Evolutionary conservation across 2,888 invertebrate genomes (phyloP), one percentile per base, ranked within the genome.

Genomic region (Folsomia candida): DNA sequence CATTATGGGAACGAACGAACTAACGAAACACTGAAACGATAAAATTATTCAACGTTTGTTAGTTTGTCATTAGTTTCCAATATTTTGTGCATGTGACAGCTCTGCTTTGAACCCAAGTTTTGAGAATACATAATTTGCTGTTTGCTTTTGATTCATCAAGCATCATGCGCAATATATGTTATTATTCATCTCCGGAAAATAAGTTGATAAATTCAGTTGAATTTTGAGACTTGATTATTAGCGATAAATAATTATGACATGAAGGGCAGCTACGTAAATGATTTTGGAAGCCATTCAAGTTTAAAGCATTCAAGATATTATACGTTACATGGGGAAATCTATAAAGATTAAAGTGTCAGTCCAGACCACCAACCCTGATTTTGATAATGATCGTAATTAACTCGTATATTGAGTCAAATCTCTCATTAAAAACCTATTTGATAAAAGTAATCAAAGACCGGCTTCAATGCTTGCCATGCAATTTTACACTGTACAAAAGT

Each of bases 351-450:
- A 37, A 54, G 54, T 20, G 54, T 54, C 54, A 54, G 20, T 20
- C 9, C 47, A 47, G 47, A 47, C 47, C 54, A 54, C 20, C 20
- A n/a, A 54, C 11, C 20, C 6, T 54, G 20, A 54, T 6, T 54
- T 22, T 54, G 4, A 54, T 54, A 54, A 54, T 54, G 6, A 22
- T n/a, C 22, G 54, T 54, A 54, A 54, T 54, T 54, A 54, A 54
- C 6, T 54, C 20, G 20, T 4, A 54, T 54, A 6, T 22, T 20
- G 4, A 14, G 54, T 22, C 6, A 22, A 54, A 54, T 54, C 18
- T 54, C 20, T 22, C 54, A 54, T 54, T 54, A 54, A 54, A 54
- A n/a, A 54, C 54, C 20, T 20, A n/a, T 54, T 54, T 54, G n/a
- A 47, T 47, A 47, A 47, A 47, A 11, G 47, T 47, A 47, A 47